A percentile compares a stretch with the other conserved stretches of the same genome.
These are phyloP conservation scores for Metopolophium dirhodum DNA, from an alignment of 1,140 invertebrate genomes.

Conservation along the genomic window DNA sequence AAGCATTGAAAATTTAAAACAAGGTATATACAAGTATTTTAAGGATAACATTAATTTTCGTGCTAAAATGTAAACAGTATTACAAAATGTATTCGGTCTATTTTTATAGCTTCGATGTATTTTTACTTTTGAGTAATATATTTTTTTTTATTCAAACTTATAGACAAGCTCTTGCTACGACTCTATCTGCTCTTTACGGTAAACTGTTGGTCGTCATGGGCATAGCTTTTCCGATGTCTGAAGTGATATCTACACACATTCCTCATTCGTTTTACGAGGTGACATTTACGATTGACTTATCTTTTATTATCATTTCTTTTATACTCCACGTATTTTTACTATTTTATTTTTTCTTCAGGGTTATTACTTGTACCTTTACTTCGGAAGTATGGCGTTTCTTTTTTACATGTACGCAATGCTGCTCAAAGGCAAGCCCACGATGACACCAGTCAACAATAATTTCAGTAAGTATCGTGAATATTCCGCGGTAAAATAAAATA, in stretches of 20 bases:
- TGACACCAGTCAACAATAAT: conserved; percentile 59
- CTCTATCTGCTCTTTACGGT: conserved; percentile 90
- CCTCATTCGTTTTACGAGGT: conserved; percentile 89
- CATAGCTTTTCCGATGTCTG: conserved; percentile 90
- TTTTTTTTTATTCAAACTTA: no score
- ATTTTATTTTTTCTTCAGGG: conserved; percentile 66
- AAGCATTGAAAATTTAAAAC: no score
- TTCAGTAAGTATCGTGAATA: not conserved
- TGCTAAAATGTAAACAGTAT: no score
- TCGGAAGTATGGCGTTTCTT: conserved; percentile 87
- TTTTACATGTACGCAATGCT: conserved; percentile 84
- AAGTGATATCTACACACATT: conserved; percentile 90
- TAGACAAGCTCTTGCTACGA: conserved; percentile 60
- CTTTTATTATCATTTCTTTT: not conserved
- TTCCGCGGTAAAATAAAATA: not conserved
- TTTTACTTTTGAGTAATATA: no score
- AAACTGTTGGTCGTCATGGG: conserved; percentile 93
- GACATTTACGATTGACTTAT: conserved; percentile 55
- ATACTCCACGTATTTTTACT: not conserved
- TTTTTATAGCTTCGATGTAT: conserved; percentile 52
- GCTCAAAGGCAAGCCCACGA: conserved; percentile 68
- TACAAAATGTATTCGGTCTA: no score
- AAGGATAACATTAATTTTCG: no score
- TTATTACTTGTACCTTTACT: conserved; percentile 89
- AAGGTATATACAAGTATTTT: no score